These are phyloP conservation scores for Aphodius sticticus DNA, from an alignment of 2,888 invertebrate species.

Conservation along the genomic window DNA sequence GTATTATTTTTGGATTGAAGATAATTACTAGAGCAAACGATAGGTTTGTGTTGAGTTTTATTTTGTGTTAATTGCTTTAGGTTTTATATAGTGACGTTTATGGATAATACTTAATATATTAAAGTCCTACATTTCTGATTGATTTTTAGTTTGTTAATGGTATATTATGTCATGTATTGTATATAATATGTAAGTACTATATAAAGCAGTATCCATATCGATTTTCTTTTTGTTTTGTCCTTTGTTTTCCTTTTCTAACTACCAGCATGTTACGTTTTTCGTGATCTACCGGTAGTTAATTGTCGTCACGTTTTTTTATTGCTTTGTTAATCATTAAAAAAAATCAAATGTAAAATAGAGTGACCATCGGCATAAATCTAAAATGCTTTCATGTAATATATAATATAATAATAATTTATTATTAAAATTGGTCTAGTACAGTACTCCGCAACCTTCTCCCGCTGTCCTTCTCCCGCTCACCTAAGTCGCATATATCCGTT, in stretches of 20 bases:
- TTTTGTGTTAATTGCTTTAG: background rate
- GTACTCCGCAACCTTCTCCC: too few relatives aligned
- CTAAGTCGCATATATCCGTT: too few relatives aligned
- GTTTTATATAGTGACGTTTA: background rate
- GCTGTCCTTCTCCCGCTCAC: too few relatives aligned
- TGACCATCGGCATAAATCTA: background rate
- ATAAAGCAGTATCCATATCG: background rate
- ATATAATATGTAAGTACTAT: background rate
- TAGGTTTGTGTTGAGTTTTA: background rate
- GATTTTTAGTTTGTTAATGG: background rate
- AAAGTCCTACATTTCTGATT: background rate
- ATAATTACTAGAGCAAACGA: background rate
- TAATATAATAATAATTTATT: too few relatives aligned
- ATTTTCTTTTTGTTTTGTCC: conserved; percentile 4
- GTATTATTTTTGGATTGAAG: background rate
- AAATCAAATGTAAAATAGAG: background rate
- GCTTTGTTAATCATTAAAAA: background rate
- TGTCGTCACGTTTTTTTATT: background rate
- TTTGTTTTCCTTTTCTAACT: background rate
- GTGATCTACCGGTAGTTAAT: background rate
- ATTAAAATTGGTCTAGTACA: too few relatives aligned
- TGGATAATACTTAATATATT: background rate
- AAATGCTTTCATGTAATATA: background rate
- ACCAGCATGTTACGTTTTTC: background rate
- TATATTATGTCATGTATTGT: background rate